Conservation (phyloP, 2,113 vertebrate species). For the Phycodurus eques region DNA sequence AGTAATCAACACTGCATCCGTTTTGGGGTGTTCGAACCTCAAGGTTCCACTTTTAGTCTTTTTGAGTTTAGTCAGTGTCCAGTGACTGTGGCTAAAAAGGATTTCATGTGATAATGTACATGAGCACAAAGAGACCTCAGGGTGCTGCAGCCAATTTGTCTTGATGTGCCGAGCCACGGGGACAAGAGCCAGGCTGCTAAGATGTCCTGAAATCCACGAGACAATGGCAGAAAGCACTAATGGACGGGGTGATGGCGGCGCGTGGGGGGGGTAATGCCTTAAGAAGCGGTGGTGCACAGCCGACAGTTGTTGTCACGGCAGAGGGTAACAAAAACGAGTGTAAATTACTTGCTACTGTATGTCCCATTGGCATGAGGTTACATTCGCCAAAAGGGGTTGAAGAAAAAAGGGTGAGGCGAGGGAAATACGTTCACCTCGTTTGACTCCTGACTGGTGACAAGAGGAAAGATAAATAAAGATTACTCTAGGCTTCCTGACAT, state of each 20-base stretch:
- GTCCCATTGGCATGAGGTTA: conserved; percentile 15
- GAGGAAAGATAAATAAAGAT: neutral
- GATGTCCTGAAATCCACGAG: conserved; percentile 35
- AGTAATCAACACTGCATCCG: neutral
- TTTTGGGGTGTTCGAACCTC: neutral
- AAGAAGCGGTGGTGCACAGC: conserved; percentile 23
- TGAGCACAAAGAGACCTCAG: conserved; percentile 13
- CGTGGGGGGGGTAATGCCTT: conserved; percentile 26
- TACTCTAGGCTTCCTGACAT: neutral
- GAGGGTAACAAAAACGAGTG: conserved; percentile 30
- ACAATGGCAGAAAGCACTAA: conserved; percentile 50
- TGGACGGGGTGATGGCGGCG: conserved; percentile 44
- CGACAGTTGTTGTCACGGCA: conserved; percentile 48
- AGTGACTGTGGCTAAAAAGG: neutral
- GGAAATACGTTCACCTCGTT: conserved; percentile 5
- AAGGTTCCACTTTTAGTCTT: neutral
- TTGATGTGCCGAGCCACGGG: conserved; percentile 30
- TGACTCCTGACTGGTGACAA: conserved; percentile 3
- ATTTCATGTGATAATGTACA: neutral
- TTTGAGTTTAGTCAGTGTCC: neutral
- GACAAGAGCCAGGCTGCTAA: conserved; percentile 26
- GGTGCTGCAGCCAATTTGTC: conserved; percentile 30
- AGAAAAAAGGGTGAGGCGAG: neutral
- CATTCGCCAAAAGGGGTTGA: neutral
- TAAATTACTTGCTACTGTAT: conserved; percentile 34